Evolutionary conservation across 2,113 vertebrate species (phyloP), one percentile per base, ranked within the genome.

Genomic region (Salvelinus fontinalis): DNA sequence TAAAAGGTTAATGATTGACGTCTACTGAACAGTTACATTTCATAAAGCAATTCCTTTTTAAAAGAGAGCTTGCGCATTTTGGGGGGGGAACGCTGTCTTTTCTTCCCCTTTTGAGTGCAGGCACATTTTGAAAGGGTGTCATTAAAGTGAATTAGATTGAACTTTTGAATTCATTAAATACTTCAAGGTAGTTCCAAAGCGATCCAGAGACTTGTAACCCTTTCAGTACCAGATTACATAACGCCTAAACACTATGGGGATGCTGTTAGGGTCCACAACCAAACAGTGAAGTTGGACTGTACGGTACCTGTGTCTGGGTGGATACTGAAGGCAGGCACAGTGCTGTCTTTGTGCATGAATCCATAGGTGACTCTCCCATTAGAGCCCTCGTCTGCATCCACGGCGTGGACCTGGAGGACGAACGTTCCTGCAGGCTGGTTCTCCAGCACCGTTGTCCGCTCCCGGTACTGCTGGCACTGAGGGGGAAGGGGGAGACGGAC

Each of bases 341-440:
- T 93, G 80, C 94, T 94, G 89, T 94, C 94, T 89, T 95, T 94
- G 85, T 96, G 95, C 94, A 97, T 95, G 86, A 97, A 93, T 81
- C 95, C 94, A 1, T 97, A 97, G 39, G 94, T 94, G 78, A 97
- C 95, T 85, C 90, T 74, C n/a, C 96, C 95, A 67, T 96, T 97
- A 84, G 89, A 90, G 76, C 96, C 96, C 77, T 95, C 95, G 73
- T 97, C 96, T 13, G 94, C 95, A 83, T 97, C 96, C 81, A 91
- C 92, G 5, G 96, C 96, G 51, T 95, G 93, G 20, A 96, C 94
- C 82, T 96, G 94, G 74, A 96, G 91, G 13, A 96, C 95, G 8
- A 94, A 93, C 0, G 95, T 95, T 54, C 95, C 96, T 1, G 91
- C 85, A 2, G 95, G 95, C 87, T 96, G 95, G 84, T 96, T 97